Evolutionary conservation across 2,113 vertebrate genomes (phyloP).

Genomic region (Erinaceus europaeus): DNA sequence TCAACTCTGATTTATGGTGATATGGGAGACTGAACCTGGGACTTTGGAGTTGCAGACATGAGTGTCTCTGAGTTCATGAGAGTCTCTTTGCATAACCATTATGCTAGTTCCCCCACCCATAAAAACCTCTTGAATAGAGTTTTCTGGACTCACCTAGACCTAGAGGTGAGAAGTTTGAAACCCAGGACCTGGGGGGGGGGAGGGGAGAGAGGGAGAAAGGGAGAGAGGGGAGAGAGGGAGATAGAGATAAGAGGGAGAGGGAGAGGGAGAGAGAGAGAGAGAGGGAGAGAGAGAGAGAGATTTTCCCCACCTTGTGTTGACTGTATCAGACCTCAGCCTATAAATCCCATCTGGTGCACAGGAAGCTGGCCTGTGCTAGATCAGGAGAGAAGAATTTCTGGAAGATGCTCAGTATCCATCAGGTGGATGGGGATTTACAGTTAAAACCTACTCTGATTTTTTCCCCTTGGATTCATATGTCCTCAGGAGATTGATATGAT

Average conservation of each 20-base stretch:
- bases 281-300: no score
- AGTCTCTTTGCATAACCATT: no score
- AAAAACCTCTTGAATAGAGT: neutral
- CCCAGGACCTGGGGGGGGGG: neutral
- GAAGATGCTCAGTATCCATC: neutral
- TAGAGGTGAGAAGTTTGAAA: neutral
- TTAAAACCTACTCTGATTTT: neutral
- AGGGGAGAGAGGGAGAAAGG: no score
- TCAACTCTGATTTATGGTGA: no score
- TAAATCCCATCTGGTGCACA: no score
- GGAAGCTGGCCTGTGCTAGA: neutral
- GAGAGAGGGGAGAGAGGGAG: no score
- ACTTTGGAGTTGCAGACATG: no score
- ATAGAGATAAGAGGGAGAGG: no score
- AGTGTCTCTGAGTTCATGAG: no score
- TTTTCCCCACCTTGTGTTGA: no score
- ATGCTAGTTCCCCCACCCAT: neutral
- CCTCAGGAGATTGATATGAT: neutral
- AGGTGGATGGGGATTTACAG: neutral
- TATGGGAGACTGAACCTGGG: no score
- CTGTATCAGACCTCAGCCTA: neutral
- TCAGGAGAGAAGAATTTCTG: neutral
- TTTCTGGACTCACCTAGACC: neutral
- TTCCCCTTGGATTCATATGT: neutral
- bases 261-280: no score